These are phyloP conservation scores for Rhinophrynus dorsalis DNA, from an alignment of 2,797 vertebrate species.

Conservation along the genomic window DNA sequence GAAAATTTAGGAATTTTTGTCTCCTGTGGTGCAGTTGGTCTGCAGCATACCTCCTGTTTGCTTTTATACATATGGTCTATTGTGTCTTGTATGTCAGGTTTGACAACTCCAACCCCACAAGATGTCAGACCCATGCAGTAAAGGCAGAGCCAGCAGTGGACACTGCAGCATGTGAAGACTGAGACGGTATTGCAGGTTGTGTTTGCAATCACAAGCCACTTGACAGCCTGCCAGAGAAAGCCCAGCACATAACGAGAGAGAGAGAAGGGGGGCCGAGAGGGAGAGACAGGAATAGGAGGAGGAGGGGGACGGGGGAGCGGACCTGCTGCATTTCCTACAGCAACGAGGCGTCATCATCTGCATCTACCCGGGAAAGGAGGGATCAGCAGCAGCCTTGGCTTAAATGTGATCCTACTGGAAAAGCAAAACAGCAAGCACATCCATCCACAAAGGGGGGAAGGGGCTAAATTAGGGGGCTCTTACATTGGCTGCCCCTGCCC, in stretches of 20 bases:
- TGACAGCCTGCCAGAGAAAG: slow-evolving; percentile 79
- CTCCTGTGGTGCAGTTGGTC: too few species aligned
- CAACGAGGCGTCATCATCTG: slow-evolving; percentile 75
- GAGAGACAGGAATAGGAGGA: slow-evolving; percentile 53
- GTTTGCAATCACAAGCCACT: slow-evolving; percentile 69
- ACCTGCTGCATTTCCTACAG: slow-evolving; percentile 73
- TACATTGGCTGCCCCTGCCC: slow-evolving; percentile 25
- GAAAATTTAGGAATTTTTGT: too few species aligned
- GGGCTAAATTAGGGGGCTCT: slow-evolving; percentile 31
- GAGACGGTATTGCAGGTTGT: slow-evolving; percentile 64
- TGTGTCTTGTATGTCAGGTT: not conserved
- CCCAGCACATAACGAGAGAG: slow-evolving; percentile 57
- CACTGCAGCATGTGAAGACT: slow-evolving; percentile 53
- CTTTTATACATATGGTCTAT: too few species aligned
- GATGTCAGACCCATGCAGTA: slow-evolving; percentile 70
- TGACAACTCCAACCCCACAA: not conserved
- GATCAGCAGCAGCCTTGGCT: slow-evolving; percentile 56
- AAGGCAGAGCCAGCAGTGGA: not conserved
- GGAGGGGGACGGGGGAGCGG: slow-evolving; percentile 59
- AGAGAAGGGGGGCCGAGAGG: slow-evolving; percentile 55
- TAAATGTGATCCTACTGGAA: slow-evolving; percentile 61
- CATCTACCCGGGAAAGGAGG: slow-evolving; percentile 72
- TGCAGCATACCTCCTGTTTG: too few species aligned
- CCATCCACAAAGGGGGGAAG: slow-evolving; percentile 25
- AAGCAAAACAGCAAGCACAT: slow-evolving; percentile 1